Conservation (phyloP, 2,888 invertebrate genomes). For the Trachelus tabidus region DNA sequence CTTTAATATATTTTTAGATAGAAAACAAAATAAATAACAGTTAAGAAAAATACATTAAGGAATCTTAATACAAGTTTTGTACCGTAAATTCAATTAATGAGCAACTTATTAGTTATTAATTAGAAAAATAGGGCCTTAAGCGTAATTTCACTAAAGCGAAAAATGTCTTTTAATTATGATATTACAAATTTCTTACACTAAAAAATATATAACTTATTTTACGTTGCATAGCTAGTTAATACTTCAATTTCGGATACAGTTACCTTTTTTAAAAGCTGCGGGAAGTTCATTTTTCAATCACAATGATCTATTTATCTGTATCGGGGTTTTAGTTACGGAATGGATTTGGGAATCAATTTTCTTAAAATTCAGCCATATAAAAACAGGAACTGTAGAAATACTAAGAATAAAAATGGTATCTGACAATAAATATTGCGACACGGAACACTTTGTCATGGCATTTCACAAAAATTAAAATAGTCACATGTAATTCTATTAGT, state of each 20-base stretch:
- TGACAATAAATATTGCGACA: background rate
- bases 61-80: background rate
- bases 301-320: background rate
- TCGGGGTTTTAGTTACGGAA: background rate
- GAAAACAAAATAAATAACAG: background rate
- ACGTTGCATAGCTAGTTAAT: background rate
- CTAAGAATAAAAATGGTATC: background rate
- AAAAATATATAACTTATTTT: background rate
- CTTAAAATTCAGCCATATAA: background rate
- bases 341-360: background rate
- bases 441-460: background rate
- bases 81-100: background rate
- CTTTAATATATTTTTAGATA: background rate
- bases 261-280: background rate
- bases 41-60: background rate
- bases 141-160: background rate
- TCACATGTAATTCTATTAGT: background rate
- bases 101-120: background rate
- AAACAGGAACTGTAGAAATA: background rate
- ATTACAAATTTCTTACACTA: background rate
- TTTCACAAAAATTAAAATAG: background rate
- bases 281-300: background rate
- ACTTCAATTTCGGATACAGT: background rate
- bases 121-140: background rate
- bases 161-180: background rate